These are phyloP conservation scores for Mimas tiliae DNA, from an alignment of 2,888 invertebrate species.

Conservation along the genomic window DNA sequence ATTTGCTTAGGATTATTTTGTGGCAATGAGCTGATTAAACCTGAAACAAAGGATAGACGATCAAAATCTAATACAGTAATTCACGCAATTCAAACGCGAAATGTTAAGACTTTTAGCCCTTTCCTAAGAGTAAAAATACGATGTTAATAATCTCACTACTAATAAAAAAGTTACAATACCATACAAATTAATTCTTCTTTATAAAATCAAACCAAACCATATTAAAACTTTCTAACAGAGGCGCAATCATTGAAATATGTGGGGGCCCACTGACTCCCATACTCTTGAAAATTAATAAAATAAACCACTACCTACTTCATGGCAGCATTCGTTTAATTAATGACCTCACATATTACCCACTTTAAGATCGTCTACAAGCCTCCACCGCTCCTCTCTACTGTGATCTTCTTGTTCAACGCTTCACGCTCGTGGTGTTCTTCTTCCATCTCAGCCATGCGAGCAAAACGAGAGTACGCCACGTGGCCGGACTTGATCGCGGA, in stretches of 20 bases:
- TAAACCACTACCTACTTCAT: too few relatives aligned
- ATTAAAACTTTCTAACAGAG: neutral
- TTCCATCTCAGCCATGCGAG: conserved; percentile 96
- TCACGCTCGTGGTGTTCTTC: conserved; percentile 93
- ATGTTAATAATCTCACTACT: too few relatives aligned
- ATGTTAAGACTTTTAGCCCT: too few relatives aligned
- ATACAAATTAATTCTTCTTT: too few relatives aligned
- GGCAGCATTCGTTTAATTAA: too few relatives aligned
- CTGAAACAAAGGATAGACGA: conserved; percentile 1
- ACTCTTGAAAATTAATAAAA: too few relatives aligned
- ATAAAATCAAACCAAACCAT: too few relatives aligned
- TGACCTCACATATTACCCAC: neutral
- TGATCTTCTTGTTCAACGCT: conserved; percentile 90
- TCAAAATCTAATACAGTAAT: neutral
- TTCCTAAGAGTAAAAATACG: neutral
- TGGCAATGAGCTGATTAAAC: conserved; percentile 34
- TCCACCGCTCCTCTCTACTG: conserved; percentile 97
- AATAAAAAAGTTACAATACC: too few relatives aligned
- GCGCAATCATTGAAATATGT: neutral
- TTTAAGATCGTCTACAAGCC: conserved; percentile 88
- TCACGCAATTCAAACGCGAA: too few relatives aligned
- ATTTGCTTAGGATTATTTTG: conserved; percentile 42
- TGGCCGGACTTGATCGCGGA: conserved; percentile 98
- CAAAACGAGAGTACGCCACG: conserved; percentile 97
- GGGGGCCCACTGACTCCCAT: neutral